A percentile compares a stretch with the other conserved stretches of the same genome.
phyloP scores from a whole-genome alignment of 92 coral and sea anemone genomes.

The Porites cylindrica region DNA sequence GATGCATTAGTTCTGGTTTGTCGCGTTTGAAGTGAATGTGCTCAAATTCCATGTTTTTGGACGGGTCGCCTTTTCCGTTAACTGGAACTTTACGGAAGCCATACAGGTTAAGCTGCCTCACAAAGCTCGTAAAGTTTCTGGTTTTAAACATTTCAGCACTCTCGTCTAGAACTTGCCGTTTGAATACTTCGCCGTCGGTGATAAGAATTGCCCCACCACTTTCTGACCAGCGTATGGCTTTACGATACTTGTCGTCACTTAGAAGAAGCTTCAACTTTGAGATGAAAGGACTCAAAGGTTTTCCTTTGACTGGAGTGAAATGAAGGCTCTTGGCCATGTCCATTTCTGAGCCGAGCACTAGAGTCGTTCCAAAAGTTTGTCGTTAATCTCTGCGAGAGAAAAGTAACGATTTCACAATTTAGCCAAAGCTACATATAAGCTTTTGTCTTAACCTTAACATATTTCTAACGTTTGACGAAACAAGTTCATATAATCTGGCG shows the following conservation, averaged over 20 bases:
- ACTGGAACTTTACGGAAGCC: constrained; percentile 97
- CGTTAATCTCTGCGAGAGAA: constrained; percentile 23
- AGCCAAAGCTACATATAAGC: background rate
- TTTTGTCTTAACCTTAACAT: background rate
- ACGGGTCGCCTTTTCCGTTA: constrained; percentile 98
- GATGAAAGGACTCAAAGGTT: constrained; percentile 96
- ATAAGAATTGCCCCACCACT: constrained; percentile 96
- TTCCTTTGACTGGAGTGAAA: constrained; percentile 83
- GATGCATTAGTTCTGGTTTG: constrained; percentile 94
- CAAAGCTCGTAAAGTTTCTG: constrained; percentile 97
- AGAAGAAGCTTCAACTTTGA: constrained; percentile 94
- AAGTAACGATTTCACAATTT: constrained; percentile 38
- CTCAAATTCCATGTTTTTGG: constrained; percentile 98
- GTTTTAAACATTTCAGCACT: constrained; percentile 99
- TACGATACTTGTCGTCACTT: constrained; percentile 95
- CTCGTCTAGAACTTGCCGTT: constrained; percentile 93
- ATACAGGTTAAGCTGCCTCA: constrained; percentile 95
- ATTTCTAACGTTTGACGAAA: background rate
- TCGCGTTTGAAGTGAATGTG: constrained; percentile 91
- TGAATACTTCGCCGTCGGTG: constrained; percentile 98
- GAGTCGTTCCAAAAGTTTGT: constrained; percentile 48
- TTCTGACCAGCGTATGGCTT: constrained; percentile 97
- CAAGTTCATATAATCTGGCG: background rate
- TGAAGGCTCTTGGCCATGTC: constrained; percentile 48
- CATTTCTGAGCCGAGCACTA: constrained; percentile 41